A percentile compares a stretch with the other conserved stretches of the same genome.
These are phyloP conservation scores for Buceros bicornis DNA, from an alignment of 2,797 vertebrate species.

Conservation along the genomic window DNA sequence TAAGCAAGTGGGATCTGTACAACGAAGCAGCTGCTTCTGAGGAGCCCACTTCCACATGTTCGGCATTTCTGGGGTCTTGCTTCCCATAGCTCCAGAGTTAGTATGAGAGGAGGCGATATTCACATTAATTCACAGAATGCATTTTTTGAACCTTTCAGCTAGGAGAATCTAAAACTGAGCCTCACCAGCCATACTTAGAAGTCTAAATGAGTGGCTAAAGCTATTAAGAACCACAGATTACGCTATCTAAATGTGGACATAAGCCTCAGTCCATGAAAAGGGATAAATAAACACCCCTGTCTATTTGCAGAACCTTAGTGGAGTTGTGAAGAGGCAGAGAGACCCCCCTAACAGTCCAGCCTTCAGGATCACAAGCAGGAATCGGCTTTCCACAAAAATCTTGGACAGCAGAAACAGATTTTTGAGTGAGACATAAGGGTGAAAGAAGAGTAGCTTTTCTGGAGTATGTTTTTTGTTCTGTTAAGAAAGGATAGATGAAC, in stretches of 20 bases:
- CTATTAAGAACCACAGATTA: constrained; percentile 31
- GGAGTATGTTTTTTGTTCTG: not conserved
- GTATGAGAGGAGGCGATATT: not conserved
- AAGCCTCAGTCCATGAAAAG: not conserved
- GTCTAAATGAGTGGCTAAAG: constrained; percentile 4
- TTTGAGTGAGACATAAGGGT: not conserved
- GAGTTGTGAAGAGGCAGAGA: not conserved
- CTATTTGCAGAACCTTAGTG: not conserved
- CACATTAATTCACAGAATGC: not conserved
- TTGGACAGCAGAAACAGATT: not conserved
- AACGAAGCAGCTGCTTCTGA: not conserved
- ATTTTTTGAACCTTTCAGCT: not conserved
- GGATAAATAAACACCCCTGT: not conserved
- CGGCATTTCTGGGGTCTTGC: not conserved
- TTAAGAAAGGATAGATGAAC: not conserved
- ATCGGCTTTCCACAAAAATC: not conserved
- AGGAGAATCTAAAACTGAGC: not conserved
- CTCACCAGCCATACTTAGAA: constrained; percentile 1
- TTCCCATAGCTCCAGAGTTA: not conserved
- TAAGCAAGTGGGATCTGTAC: not conserved
- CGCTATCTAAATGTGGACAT: not conserved
- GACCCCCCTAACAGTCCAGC: not conserved
- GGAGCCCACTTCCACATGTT: not conserved
- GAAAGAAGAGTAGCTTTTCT: not conserved
- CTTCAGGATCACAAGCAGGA: not conserved